These are phyloP conservation scores for Agriotes lineatus DNA, from an alignment of 2,888 invertebrate genomes.

Conservation along the genomic window DNA sequence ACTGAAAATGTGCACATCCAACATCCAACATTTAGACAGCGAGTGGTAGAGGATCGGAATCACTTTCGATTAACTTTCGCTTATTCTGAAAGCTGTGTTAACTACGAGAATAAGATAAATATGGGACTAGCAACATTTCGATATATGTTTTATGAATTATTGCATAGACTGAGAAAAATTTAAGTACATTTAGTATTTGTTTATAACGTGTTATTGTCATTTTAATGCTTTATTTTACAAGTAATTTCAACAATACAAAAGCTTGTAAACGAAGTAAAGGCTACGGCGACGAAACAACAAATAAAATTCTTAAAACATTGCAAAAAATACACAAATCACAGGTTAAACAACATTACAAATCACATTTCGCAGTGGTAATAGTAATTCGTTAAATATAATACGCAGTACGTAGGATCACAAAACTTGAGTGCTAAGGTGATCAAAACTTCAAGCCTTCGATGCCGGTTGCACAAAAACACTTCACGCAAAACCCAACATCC, in stretches of 20 bases:
- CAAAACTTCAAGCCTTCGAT: conserved; percentile 13
- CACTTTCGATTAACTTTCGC: conserved; percentile 31
- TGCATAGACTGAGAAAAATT: conserved; percentile 43
- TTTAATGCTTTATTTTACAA: conserved; percentile 42
- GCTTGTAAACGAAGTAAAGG: conserved; percentile 2
- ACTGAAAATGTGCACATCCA: background rate
- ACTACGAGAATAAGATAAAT: conserved; percentile 44
- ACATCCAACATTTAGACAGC: background rate
- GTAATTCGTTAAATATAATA: conserved; percentile 26
- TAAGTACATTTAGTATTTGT: conserved; percentile 41
- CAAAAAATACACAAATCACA: conserved; percentile 35
- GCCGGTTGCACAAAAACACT: background rate
- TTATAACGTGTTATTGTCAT: conserved; percentile 44
- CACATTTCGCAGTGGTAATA: conserved; percentile 38
- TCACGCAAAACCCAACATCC: background rate
- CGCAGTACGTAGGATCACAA: conserved; percentile 33
- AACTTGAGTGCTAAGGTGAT: conserved; percentile 22
- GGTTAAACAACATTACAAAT: conserved; percentile 34
- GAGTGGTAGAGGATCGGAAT: conserved; percentile 2
- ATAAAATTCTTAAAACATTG: conserved; percentile 29
- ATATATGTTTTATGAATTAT: conserved; percentile 41
- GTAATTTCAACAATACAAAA: conserved; percentile 28
- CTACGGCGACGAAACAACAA: conserved; percentile 21
- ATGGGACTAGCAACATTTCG: conserved; percentile 41
- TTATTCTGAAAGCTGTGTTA: conserved; percentile 44